These are phyloP conservation scores for Gulo gulo DNA, from an alignment of 2,113 vertebrate genomes.

Conservation along the genomic window DNA sequence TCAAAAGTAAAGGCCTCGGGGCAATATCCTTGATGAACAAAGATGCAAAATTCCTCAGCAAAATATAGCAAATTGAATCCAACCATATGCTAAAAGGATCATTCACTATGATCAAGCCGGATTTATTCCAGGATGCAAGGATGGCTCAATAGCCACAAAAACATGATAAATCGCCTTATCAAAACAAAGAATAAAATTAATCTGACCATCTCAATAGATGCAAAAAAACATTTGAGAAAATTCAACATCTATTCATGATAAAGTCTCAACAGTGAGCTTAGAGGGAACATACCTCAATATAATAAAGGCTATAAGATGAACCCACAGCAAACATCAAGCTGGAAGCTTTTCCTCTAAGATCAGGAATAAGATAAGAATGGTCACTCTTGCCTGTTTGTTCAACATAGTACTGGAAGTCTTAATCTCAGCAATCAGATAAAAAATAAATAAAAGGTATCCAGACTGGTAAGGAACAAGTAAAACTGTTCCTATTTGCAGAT, in stretches of 20 bases:
- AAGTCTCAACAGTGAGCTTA: neutral
- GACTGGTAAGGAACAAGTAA: neutral
- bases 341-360: neutral
- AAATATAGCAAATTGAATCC: neutral
- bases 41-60: neutral
- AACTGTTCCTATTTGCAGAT: neutral
- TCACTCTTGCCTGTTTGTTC: neutral
- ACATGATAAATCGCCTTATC: neutral
- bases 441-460: neutral
- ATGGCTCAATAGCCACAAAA: neutral
- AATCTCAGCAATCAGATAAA: neutral
- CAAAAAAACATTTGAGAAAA: neutral
- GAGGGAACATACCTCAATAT: neutral
- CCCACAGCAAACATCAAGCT: neutral
- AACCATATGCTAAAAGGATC: neutral
- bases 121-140: neutral
- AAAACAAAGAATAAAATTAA: neutral
- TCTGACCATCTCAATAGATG: neutral
- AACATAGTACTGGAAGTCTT: neutral
- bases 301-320: neutral
- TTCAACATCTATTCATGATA: neutral
- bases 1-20: neutral
- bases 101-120: neutral
- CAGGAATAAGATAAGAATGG: neutral
- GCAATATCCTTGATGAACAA: neutral